A percentile compares a stretch with the other conserved stretches of the same genome.
These are phyloP conservation scores for Desmophyllum pertusum DNA, from an alignment of 92 coral and sea anemone genomes.

Conservation along the genomic window DNA sequence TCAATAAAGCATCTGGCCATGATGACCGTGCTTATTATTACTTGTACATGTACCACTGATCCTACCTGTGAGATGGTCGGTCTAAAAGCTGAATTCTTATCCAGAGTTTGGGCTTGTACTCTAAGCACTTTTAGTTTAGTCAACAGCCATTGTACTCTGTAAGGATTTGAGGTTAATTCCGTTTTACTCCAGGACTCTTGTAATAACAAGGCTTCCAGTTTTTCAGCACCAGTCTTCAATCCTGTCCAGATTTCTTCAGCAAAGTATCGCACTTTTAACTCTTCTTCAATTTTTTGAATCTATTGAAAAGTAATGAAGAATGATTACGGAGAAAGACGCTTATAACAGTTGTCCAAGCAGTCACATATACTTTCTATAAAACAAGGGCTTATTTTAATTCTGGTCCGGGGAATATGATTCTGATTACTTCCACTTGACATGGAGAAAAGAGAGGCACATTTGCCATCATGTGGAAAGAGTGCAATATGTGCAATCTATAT, in stretches of 20 bases:
- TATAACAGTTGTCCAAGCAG: too few relatives aligned
- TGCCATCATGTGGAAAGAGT: too few relatives aligned
- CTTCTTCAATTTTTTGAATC: conserved; percentile 72
- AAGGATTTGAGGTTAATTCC: conserved; percentile 74
- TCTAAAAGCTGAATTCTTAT: conserved; percentile 69
- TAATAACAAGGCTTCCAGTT: conserved; percentile 45
- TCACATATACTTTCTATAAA: too few relatives aligned
- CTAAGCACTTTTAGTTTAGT: conserved; percentile 41
- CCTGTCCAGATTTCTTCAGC: conserved; percentile 93
- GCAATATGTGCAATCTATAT: too few relatives aligned
- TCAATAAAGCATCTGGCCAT: neutral
- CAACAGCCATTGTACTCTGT: conserved; percentile 52
- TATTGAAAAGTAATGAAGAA: conserved; percentile 7
- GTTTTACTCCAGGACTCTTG: conserved; percentile 35
- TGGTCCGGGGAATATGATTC: too few relatives aligned
- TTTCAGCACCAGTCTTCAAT: conserved; percentile 24
- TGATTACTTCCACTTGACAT: too few relatives aligned
- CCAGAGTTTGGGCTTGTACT: conserved; percentile 43
- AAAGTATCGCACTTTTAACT: conserved; percentile 70
- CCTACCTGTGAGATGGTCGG: conserved; percentile 87
- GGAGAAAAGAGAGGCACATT: too few relatives aligned
- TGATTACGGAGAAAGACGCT: neutral
- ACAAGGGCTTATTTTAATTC: too few relatives aligned
- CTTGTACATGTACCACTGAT: neutral
- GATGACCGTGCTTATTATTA: too few relatives aligned